Evolutionary conservation across 2,888 invertebrate genomes (phyloP).

Genomic region (Meganola albula): DNA sequence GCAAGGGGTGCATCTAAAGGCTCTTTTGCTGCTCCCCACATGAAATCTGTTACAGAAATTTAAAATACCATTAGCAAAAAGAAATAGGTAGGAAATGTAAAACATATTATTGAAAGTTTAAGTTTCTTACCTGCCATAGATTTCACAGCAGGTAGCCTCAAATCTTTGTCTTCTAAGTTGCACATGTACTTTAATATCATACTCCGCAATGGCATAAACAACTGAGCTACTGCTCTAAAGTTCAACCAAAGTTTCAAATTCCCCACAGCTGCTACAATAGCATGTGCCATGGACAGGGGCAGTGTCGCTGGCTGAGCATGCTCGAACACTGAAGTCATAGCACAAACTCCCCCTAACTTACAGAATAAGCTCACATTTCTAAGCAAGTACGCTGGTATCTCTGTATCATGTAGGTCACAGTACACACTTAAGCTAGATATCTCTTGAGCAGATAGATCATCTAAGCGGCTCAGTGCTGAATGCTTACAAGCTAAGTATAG

Average conservation of each 20-base stretch:
- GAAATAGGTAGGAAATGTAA: too few relatives aligned
- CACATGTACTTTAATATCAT: slow-evolving; percentile 96
- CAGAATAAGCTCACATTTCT: slow-evolving; percentile 96
- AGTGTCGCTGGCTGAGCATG: slow-evolving; percentile 83
- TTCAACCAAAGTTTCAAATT: slow-evolving; percentile 96
- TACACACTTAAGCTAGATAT: slow-evolving; percentile 86
- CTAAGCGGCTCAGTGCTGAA: slow-evolving; percentile 86
- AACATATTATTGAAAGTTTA: too few relatives aligned
- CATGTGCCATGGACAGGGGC: slow-evolving; percentile 93
- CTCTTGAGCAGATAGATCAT: slow-evolving; percentile 91
- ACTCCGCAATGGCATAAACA: slow-evolving; percentile 91
- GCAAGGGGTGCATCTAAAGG: slow-evolving; percentile 90
- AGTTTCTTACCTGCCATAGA: slow-evolving; percentile 88
- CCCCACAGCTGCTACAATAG: slow-evolving; percentile 93
- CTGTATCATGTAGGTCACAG: slow-evolving; percentile 95
- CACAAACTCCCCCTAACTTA: slow-evolving; percentile 91
- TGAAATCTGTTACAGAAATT: slow-evolving; percentile 83
- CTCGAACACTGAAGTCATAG: slow-evolving; percentile 92
- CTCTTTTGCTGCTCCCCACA: slow-evolving; percentile 97
- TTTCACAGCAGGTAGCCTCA: slow-evolving; percentile 91
- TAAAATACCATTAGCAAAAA: background rate
- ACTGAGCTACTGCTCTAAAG: slow-evolving; percentile 91
- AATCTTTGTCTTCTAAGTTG: slow-evolving; percentile 92
- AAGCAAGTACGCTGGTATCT: slow-evolving; percentile 92
- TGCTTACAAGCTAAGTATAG: slow-evolving; percentile 92